Conservation (phyloP, 1,140 invertebrate genomes). For the Ruditapes philippinarum region DNA sequence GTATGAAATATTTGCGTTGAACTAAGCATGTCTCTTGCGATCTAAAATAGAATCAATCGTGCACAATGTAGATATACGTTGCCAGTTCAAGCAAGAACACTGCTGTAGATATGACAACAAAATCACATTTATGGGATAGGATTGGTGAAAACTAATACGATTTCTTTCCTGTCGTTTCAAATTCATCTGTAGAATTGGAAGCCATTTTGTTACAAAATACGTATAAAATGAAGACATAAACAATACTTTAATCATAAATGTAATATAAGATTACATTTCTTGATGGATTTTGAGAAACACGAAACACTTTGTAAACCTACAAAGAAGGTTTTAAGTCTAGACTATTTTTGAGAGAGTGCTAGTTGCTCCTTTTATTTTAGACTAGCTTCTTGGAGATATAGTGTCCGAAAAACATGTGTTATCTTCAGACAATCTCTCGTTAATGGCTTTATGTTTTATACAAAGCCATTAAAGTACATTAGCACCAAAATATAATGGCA, state of each 20-base stretch:
- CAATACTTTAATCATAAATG: not conserved
- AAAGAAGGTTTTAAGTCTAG: not conserved
- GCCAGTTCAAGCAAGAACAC: not conserved
- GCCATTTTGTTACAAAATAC: not conserved
- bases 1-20: not conserved
- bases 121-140: not conserved
- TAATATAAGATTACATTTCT: not conserved
- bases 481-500: no score
- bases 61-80: not conserved
- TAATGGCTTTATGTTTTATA: no score
- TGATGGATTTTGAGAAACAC: not conserved
- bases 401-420: no score
- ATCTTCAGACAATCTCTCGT: no score
- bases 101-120: not conserved
- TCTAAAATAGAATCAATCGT: not conserved
- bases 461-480: no score
- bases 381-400: no score
- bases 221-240: not conserved
- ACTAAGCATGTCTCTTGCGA: not conserved
- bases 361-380: no score
- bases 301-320: not conserved
- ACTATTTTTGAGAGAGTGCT: not conserved
- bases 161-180: not conserved
- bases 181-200: not conserved
- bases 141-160: not conserved